A percentile compares a stretch with the other conserved stretches of the same genome.
These are phyloP conservation scores for Andrena bicolor DNA, from an alignment of 2,888 invertebrate species.

Conservation along the genomic window DNA sequence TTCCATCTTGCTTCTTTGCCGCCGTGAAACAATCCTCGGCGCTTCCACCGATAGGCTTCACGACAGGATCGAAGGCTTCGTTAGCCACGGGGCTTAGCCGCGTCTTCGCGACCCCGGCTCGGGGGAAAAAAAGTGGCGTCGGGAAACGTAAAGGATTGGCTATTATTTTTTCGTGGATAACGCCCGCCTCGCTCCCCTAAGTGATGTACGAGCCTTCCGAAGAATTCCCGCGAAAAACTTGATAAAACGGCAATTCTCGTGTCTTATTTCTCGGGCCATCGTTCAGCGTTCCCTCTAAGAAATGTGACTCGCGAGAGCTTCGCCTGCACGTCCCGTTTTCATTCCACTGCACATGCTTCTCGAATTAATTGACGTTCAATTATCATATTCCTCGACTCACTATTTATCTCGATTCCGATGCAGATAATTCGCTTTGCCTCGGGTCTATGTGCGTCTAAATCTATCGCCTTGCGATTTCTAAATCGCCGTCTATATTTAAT, in stretches of 20 bases:
- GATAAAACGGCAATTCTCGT: slow-evolving; percentile 64
- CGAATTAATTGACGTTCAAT: neutral
- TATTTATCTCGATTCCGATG: too few relatives aligned
- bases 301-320: slow-evolving; percentile 10
- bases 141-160: slow-evolving; percentile 58
- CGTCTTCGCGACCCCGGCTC: neutral
- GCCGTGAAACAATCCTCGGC: slow-evolving; percentile 38
- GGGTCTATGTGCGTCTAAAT: too few relatives aligned
- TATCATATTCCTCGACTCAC: too few relatives aligned
- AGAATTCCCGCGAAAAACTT: slow-evolving; percentile 58
- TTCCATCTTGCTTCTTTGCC: neutral
- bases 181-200: slow-evolving; percentile 30
- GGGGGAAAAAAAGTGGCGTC: slow-evolving; percentile 7
- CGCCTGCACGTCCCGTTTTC: neutral
- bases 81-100: slow-evolving; percentile 5
- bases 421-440: too few relatives aligned
- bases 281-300: slow-evolving; percentile 53
- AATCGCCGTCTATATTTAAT: neutral
- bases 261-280: slow-evolving; percentile 52
- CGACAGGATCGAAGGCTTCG: slow-evolving; percentile 29
- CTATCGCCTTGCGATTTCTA: neutral
- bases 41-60: neutral
- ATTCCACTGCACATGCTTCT: neutral
- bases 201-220: slow-evolving; percentile 58
- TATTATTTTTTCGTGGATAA: slow-evolving; percentile 60